Base-by-base conservation (phyloP, 2,888 invertebrate genomes). In the Hipparchia sbordonii region DNA sequence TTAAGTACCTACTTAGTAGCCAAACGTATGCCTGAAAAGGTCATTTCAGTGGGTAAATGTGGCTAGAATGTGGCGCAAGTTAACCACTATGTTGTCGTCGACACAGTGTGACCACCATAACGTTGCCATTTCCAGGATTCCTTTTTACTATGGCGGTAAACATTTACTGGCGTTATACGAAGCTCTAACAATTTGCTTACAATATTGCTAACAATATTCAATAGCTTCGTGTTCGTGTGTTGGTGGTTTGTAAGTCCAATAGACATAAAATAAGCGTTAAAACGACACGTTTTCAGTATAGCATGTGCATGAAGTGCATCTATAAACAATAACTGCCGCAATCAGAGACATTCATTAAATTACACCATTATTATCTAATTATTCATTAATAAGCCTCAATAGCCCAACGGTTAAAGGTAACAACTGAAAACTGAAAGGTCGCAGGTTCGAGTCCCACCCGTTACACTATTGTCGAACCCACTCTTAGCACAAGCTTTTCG, bases 51-150 rank as follows among this genome's bases (percentile, higher is more conserved):
- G 52, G 23, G 54, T 56, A 45, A 59, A 68, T 46, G 51, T 48
- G 23, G 48, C n/a, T 59, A 59, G 23, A n/a, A 48, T 48, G 48
- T 4, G 1, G 56, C 46, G 59, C 59, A 66, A 63, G 45, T 63
- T 69, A 69, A 67, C 71, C 62, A 72, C 62, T 70, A 70, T 62
- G 63, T 59, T 70, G 71, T 74, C 61, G 67, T 70, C 67, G 65
- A 72, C 74, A 72, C 51, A 68, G 70, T 68, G 60, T 61, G 67
- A 70, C 56, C 72, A 70, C 73, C 61, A 67, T 70, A 74, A 70
- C 74, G 57, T 60, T 60, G 72, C 68, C 61, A 66, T 72, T 74
- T 74, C 72, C 76, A 74, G 72, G 74, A 72, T 33, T 65, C 72
- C 73, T 66, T 72, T 75, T 72, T 74, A 74, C 65, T 72, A 57